phyloP scores from a whole-genome alignment of 2,888 invertebrate species.

The Tipula confusa region DNA sequence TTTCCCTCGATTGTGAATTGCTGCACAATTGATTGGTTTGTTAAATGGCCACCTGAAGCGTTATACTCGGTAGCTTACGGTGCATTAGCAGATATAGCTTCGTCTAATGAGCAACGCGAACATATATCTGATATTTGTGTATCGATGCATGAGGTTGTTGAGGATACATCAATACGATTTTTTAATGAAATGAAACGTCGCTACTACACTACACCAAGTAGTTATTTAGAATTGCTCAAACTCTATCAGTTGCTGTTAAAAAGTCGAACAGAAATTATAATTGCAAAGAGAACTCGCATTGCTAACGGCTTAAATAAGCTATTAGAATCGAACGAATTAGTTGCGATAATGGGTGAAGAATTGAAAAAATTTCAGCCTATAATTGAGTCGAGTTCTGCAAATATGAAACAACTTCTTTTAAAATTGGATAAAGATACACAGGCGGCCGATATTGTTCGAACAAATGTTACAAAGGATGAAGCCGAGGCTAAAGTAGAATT shows the following conservation, averaged over 20 bases:
- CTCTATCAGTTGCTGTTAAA: slow-evolving; percentile 68
- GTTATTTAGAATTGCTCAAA: slow-evolving; percentile 80
- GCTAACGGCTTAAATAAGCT: slow-evolving; percentile 63
- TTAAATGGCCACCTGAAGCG: slow-evolving; percentile 86
- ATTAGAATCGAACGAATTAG: slow-evolving; percentile 50
- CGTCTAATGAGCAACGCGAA: slow-evolving; percentile 51
- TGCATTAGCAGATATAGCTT: slow-evolving; percentile 59
- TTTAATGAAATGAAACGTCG: slow-evolving; percentile 78
- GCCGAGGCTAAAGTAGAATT: slow-evolving; percentile 65
- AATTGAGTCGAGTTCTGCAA: slow-evolving; percentile 69
- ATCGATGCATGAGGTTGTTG: slow-evolving; percentile 71
- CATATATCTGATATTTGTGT: slow-evolving; percentile 64
- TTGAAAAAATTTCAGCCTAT: slow-evolving; percentile 76
- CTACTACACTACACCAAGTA: slow-evolving; percentile 89
- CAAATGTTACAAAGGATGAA: slow-evolving; percentile 77
- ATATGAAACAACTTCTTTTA: slow-evolving; percentile 70
- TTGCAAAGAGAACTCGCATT: slow-evolving; percentile 62
- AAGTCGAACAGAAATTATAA: slow-evolving; percentile 64
- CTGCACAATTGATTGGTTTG: slow-evolving; percentile 93
- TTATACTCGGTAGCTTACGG: slow-evolving; percentile 75
- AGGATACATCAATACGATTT: slow-evolving; percentile 68
- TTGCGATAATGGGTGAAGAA: slow-evolving; percentile 80
- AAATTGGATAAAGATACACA: slow-evolving; percentile 74
- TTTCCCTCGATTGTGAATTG: slow-evolving; percentile 92
- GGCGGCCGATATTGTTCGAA: slow-evolving; percentile 75